These are phyloP conservation scores for Globodera ellingtonae DNA, from an alignment of 1,140 invertebrate genomes.

Conservation along the genomic window DNA sequence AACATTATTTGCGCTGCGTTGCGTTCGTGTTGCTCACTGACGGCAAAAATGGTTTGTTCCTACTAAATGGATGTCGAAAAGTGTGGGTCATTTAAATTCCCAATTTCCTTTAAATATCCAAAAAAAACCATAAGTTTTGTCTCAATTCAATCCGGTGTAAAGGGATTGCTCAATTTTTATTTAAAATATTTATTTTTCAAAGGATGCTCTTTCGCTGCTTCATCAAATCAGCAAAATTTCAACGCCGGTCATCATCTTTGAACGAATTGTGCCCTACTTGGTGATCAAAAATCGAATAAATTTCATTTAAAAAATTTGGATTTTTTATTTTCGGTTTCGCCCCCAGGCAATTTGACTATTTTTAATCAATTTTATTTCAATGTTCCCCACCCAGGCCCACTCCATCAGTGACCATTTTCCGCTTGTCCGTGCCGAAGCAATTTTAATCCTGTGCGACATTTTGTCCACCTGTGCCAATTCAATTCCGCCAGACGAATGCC, in stretches of 20 bases:
- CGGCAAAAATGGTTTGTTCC: constrained; percentile 60
- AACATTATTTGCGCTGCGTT: constrained; percentile 58
- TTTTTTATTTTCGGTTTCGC: constrained; percentile 8
- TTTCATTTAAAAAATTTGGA: neutral
- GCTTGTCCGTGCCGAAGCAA: constrained; percentile 57
- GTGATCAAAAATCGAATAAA: constrained; percentile 26
- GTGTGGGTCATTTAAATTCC: neutral
- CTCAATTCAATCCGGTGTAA: too few relatives aligned
- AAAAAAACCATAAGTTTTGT: too few relatives aligned
- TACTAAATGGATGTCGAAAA: neutral
- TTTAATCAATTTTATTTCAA: too few relatives aligned
- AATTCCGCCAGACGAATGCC: constrained; percentile 58
- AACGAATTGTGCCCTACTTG: constrained; percentile 62
- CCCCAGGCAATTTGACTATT: too few relatives aligned
- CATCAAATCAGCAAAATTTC: constrained; percentile 50
- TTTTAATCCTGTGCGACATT: constrained; percentile 52
- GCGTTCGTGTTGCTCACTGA: constrained; percentile 52
- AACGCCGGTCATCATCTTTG: constrained; percentile 47
- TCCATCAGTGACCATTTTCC: constrained; percentile 47
- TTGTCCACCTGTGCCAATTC: constrained; percentile 38
- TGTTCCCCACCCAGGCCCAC: constrained; percentile 29
- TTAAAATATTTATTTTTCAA: neutral
- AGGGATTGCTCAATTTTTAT: too few relatives aligned
- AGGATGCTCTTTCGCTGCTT: constrained; percentile 58
- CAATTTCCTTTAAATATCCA: too few relatives aligned